Evolutionary conservation across 2,113 vertebrate genomes (phyloP).

Genomic region (Neogobius melanostomus): DNA sequence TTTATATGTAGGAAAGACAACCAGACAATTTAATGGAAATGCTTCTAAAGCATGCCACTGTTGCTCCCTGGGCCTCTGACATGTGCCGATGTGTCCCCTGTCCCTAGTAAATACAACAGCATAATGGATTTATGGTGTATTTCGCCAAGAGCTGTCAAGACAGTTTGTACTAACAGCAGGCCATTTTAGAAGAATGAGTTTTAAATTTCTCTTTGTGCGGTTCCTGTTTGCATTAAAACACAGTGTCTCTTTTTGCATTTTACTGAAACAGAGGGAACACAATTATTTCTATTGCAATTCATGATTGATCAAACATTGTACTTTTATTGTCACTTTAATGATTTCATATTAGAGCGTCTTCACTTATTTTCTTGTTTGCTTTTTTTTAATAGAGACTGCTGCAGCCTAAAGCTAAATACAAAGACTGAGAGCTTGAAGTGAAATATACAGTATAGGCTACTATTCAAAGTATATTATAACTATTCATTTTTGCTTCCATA

Average conservation of each 20-base stretch:
- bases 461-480: too few relatives aligned
- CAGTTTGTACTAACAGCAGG: background rate
- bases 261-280: background rate
- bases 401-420: too few relatives aligned
- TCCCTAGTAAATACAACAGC: slow-evolving; percentile 4
- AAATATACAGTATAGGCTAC: too few relatives aligned
- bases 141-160: slow-evolving; percentile 3
- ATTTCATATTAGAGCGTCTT: too few relatives aligned
- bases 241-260: background rate
- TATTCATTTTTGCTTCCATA: too few relatives aligned
- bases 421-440: too few relatives aligned
- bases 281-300: background rate
- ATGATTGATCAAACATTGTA: background rate
- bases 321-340: background rate
- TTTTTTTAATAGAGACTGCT: too few relatives aligned
- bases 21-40: background rate
- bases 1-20: background rate
- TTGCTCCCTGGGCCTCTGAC: background rate
- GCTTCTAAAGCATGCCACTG: background rate
- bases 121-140: slow-evolving; percentile 3
- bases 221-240: slow-evolving; percentile 4
- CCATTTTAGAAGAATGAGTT: slow-evolving; percentile 3
- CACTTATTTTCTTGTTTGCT: too few relatives aligned
- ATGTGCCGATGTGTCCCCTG: background rate
- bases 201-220: background rate